A percentile compares a stretch with the other conserved stretches of the same genome.
Evolutionary conservation across 2,113 vertebrate genomes (phyloP).

Genomic region (Chroicocephalus ridibundus): DNA sequence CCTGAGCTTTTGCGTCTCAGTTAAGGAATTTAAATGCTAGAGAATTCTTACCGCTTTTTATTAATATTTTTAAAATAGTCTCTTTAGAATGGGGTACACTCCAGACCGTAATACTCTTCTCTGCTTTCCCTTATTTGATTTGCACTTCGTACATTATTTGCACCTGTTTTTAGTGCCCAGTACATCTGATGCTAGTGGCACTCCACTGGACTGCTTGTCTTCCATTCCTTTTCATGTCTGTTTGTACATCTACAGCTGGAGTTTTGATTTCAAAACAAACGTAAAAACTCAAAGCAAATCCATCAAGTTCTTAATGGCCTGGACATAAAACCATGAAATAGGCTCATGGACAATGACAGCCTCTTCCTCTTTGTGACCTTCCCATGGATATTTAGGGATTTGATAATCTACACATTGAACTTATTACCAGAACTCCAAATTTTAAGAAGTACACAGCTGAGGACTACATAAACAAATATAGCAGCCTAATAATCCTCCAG

Average conservation of each 20-base stretch:
- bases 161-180: not conserved
- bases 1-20: not conserved
- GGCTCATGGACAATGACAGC: not conserved
- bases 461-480: not conserved
- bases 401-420: not conserved
- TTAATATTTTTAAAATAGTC: slow-evolving; percentile 5
- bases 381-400: not conserved
- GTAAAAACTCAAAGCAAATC: not conserved
- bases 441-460: not conserved
- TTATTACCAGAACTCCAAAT: not conserved
- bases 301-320: not conserved
- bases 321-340: not conserved
- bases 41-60: not conserved
- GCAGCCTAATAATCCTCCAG: not conserved
- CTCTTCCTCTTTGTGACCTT: not conserved
- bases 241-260: not conserved
- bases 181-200: not conserved
- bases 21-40: slow-evolving; percentile 12
- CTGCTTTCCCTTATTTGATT: not conserved
- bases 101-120: not conserved
- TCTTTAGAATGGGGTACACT: not conserved
- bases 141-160: not conserved
- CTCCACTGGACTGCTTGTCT: not conserved
- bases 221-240: not conserved
- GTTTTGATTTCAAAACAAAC: not conserved